A percentile compares a stretch with the other conserved stretches of the same genome.
Conservation (phyloP, 1,140 invertebrate species). For the Drosophila sproati region DNA sequence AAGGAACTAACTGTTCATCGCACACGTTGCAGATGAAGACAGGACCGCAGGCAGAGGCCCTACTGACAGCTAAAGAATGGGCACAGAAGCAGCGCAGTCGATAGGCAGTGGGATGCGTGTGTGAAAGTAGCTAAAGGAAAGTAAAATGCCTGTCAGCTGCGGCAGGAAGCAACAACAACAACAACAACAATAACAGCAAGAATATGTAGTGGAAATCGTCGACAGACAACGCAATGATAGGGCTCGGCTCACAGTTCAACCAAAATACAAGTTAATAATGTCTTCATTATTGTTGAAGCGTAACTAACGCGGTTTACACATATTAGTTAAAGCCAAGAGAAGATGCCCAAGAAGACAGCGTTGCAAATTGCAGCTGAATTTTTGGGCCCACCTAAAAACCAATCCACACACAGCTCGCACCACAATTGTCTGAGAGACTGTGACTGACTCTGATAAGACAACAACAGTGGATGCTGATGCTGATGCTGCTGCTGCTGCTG, state of each 20-base stretch:
- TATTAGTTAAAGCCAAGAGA: conserved; percentile 69
- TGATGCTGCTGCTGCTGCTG: conserved; percentile 19
- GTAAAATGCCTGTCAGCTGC: conserved; percentile 80
- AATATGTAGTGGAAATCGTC: conserved; percentile 14
- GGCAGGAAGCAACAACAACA: conserved; percentile 59
- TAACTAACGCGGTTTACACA: conserved; percentile 83
- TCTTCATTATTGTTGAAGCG: conserved; percentile 84
- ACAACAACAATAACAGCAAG: conserved; percentile 4
- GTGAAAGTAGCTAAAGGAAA: conserved; percentile 55
- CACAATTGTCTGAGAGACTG: conserved; percentile 60
- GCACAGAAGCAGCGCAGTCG: conserved; percentile 53
- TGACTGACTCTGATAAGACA: conserved; percentile 74
- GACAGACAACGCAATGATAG: conserved; percentile 11
- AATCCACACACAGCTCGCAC: conserved; percentile 39
- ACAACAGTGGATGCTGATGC: not conserved
- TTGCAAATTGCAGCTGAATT: conserved; percentile 68
- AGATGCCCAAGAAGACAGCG: conserved; percentile 55
- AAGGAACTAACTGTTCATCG: conserved; percentile 79
- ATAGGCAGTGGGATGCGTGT: conserved; percentile 43
- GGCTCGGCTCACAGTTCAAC: conserved; percentile 29
- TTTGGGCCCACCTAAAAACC: conserved; percentile 56
- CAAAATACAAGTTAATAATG: conserved; percentile 83
- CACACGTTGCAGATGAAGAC: conserved; percentile 77
- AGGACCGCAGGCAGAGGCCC: conserved; percentile 61
- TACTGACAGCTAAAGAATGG: conserved; percentile 78